Base-by-base conservation (phyloP, 2,797 vertebrate genomes). In the Macroramphosus scolopax region DNA sequence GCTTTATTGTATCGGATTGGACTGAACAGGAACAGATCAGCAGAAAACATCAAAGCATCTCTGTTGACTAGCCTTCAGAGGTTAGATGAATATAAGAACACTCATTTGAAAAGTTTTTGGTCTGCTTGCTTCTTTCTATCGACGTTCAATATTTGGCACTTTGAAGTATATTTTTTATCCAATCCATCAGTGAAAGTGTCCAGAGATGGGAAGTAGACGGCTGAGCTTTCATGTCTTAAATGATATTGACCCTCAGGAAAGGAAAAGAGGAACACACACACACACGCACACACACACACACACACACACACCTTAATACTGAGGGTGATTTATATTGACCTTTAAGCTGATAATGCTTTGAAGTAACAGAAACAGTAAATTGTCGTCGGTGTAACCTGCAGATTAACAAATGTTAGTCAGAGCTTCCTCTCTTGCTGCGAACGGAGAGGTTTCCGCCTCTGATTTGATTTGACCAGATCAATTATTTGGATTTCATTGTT, bases 391-490 rank as follows among this genome's bases (percentile, higher is more conserved):
- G 44, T 45, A 54, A 77, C 76, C 45, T 72, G 56, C 40, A 51
- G 54, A 69, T 77, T 63, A 83, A 76, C 62, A 74, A 68, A 79
- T 55, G 58, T 72, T 68, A 83, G 64, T 75, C 51, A 80, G 58
- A 68, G 66, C 79, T 77, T 82, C 73, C 75, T 67, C 67, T 76
- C 72, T 79, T 81, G 67, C 63, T 75, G 72, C 59, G 60, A 78
- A 76, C 48, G 67, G 60, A 69, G 58, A 68, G 64, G 84, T 83
- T 87, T 89, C 87, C 78, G 60, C 68, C 76, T 78, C 75, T 86
- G 80, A 89, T 89, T 86, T 82, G 81, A 89, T 90, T 88, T 84
- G 82, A 67, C 58, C 16, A 5, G 78, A 89, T 91, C 87, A 86
- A 86, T 89, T 76, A 89, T 86, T 70, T 72, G 81, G 72, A 86